Conservation (phyloP, 2,888 invertebrate genomes). For the Omphaloscelis lunosa region DNA sequence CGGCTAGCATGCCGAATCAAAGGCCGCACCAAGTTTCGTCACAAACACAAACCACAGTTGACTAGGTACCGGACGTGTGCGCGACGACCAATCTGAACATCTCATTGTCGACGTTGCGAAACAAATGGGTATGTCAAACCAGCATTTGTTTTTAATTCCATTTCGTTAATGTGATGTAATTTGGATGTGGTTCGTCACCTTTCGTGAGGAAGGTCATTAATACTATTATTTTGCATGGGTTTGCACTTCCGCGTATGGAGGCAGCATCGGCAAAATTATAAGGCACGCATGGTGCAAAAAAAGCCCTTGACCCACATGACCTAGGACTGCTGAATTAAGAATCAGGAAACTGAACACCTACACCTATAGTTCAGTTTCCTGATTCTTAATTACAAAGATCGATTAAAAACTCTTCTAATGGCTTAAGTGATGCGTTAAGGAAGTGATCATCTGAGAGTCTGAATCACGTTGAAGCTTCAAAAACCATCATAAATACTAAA, state of each 20-base stretch:
- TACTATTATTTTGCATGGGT: conserved; percentile 37
- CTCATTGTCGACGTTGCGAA: conserved; percentile 80
- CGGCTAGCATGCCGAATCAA: conserved; percentile 72
- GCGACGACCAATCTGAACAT: conserved; percentile 76
- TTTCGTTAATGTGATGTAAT: conserved; percentile 68
- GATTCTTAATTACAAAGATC: neutral
- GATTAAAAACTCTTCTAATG: neutral
- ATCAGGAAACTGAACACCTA: too few species aligned
- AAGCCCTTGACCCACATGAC: conserved; percentile 16
- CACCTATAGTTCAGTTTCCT: conserved; percentile 6
- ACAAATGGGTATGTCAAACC: conserved; percentile 71
- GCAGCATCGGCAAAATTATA: neutral
- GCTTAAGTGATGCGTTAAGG: neutral
- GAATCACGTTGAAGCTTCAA: conserved; percentile 6
- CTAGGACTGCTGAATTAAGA: neutral
- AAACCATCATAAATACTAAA: conserved; percentile 12
- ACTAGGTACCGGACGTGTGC: conserved; percentile 76
- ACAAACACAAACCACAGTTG: conserved; percentile 65
- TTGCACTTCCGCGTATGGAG: conserved; percentile 43
- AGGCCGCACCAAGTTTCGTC: conserved; percentile 76
- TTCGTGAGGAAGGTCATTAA: conserved; percentile 45
- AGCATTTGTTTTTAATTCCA: conserved; percentile 72
- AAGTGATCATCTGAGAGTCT: neutral
- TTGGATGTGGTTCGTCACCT: conserved; percentile 25
- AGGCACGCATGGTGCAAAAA: conserved; percentile 33